A percentile compares a stretch with the other conserved stretches of the same genome.
Evolutionary conservation across 2,888 invertebrate genomes (phyloP).

Genomic region (Alitta virens): DNA sequence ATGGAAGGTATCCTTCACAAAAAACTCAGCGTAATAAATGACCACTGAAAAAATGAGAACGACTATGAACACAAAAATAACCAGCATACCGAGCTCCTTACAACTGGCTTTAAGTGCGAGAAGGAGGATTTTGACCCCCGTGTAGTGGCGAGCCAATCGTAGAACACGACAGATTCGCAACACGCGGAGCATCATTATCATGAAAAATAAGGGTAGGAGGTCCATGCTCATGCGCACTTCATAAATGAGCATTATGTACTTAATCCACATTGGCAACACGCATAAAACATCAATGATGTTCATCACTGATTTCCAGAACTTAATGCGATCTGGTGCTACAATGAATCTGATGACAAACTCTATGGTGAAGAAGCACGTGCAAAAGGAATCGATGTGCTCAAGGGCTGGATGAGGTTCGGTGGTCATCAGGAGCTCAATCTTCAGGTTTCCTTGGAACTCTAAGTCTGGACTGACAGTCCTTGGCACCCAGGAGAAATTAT

Average conservation of each 20-base stretch:
- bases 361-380: constrained; percentile 33
- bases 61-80: constrained; percentile 33
- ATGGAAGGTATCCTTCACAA: constrained; percentile 30
- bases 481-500: not conserved
- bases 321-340: constrained; percentile 29
- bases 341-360: constrained; percentile 34
- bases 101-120: constrained; percentile 33
- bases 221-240: constrained; percentile 20
- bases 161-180: constrained; percentile 35
- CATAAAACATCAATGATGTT: constrained; percentile 32
- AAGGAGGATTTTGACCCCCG: constrained; percentile 34
- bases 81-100: constrained; percentile 32
- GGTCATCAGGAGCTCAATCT: constrained; percentile 20
- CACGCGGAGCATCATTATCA: constrained; percentile 30
- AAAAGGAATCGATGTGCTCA: constrained; percentile 27
- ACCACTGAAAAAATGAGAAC: constrained; percentile 36
- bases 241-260: constrained; percentile 23
- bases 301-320: constrained; percentile 28
- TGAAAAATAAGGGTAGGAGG: constrained; percentile 28
- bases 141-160: constrained; percentile 35
- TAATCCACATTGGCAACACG: constrained; percentile 31
- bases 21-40: constrained; percentile 37
- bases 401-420: constrained; percentile 26
- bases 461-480: not conserved
- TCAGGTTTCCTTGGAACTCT: constrained; percentile 8